Conservation (phyloP, 2,113 vertebrate genomes). For the Pelobates fuscus region DNA sequence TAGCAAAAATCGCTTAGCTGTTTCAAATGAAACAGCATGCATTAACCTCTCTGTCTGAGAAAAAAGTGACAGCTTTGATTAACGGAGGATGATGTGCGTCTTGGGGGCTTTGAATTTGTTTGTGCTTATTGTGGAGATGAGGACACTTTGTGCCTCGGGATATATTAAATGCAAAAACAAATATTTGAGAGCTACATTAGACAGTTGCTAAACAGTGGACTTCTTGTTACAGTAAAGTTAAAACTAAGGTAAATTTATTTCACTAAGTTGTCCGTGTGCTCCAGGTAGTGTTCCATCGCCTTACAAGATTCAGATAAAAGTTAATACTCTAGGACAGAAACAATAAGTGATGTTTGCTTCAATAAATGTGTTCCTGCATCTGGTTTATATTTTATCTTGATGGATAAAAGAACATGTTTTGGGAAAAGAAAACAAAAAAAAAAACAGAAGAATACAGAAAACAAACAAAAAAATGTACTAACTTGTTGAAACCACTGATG, state of each 20-base stretch:
- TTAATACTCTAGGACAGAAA: slow-evolving; percentile 4
- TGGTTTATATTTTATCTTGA: no score
- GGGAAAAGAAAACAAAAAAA: no score
- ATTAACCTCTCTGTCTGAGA: slow-evolving; percentile 6
- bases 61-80: slow-evolving; percentile 41
- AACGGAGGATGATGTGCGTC: slow-evolving; percentile 17
- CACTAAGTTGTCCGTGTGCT: slow-evolving; percentile 7
- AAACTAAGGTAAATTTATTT: slow-evolving; percentile 19
- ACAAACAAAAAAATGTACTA: no score
- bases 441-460: no score
- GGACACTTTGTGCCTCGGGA: slow-evolving; percentile 20
- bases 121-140: slow-evolving; percentile 35
- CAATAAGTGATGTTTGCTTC: slow-evolving; percentile 19
- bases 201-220: slow-evolving; percentile 19
- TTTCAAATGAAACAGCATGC: not conserved
- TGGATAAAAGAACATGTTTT: no score
- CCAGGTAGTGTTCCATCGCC: slow-evolving; percentile 12
- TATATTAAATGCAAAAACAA: slow-evolving; percentile 40
- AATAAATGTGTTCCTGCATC: slow-evolving; percentile 5
- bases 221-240: slow-evolving; percentile 8
- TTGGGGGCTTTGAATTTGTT: slow-evolving; percentile 12
- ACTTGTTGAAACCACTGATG: no score
- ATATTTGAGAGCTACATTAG: slow-evolving; percentile 7
- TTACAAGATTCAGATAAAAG: slow-evolving; percentile 38
- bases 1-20: not conserved